Conservation (phyloP, 2,888 invertebrate genomes). For the Conomelus anceps region DNA sequence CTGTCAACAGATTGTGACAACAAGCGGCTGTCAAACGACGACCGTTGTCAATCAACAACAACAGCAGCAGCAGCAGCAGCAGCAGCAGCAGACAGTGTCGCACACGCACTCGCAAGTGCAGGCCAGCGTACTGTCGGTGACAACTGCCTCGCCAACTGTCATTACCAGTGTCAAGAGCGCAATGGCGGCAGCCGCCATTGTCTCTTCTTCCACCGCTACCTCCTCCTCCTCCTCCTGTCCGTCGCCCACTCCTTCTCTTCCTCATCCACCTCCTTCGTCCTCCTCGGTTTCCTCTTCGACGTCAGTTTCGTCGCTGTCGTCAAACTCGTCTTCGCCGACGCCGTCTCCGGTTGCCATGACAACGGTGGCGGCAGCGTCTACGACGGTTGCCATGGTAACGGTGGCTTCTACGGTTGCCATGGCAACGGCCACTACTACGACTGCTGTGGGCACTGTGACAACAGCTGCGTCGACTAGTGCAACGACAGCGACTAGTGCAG, state of each 20-base stretch:
- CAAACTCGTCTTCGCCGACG: background rate
- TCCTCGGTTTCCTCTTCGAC: too few species aligned
- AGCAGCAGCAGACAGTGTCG: background rate
- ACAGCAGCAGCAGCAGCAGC: too few species aligned
- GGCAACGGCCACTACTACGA: conserved; percentile 7
- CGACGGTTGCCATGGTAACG: conserved; percentile 34
- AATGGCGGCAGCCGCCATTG: background rate
- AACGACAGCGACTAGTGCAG: conserved; percentile 23
- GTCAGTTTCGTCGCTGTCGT: background rate
- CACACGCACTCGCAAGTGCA: too few species aligned
- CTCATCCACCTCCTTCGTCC: background rate
- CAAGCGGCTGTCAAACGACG: background rate
- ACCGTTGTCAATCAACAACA: too few species aligned
- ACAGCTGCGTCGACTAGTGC: too few species aligned
- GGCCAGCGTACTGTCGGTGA: background rate
- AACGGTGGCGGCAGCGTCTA: conserved; percentile 36
- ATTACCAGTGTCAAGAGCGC: background rate
- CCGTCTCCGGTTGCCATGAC: background rate
- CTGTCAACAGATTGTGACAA: background rate
- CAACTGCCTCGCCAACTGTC: background rate
- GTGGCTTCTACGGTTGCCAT: conserved; percentile 28
- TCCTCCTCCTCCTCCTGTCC: conserved; percentile 18
- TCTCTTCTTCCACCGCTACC: conserved; percentile 17
- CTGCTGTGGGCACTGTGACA: conserved; percentile 13
- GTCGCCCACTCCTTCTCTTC: background rate